A percentile compares a stretch with the other conserved stretches of the same genome.
phyloP scores from a whole-genome alignment of 2,888 invertebrate species.

The Xylocampa areola region DNA sequence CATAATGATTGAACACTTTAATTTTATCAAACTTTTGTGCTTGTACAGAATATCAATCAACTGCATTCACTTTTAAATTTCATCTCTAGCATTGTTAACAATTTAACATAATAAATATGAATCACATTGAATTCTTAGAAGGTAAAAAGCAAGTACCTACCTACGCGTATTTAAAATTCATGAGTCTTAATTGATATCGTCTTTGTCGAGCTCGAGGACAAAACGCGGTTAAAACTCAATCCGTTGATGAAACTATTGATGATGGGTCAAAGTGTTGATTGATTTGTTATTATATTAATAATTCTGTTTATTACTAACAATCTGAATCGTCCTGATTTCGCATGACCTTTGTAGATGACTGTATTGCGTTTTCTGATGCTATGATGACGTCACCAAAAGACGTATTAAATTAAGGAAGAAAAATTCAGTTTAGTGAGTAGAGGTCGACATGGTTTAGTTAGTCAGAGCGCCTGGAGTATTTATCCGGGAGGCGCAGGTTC shows the following conservation, averaged over 20 bases:
- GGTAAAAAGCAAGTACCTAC: not conserved
- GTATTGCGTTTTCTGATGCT: too few species aligned
- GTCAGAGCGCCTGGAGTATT: too few species aligned
- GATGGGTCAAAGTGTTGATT: not conserved
- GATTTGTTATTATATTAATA: not conserved
- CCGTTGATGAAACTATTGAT: not conserved
- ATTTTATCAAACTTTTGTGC: conserved; percentile 17
- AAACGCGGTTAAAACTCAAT: not conserved
- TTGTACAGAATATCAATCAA: too few species aligned
- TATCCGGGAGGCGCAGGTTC: too few species aligned
- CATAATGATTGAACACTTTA: conserved; percentile 11
- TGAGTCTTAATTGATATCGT: not conserved
- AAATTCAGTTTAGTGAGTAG: too few species aligned
- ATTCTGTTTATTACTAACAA: not conserved
- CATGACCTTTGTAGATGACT: too few species aligned
- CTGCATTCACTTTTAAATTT: conserved; percentile 14
- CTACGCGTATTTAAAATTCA: conserved; percentile 6
- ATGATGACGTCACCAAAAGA: too few species aligned
- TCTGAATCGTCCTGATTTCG: not conserved
- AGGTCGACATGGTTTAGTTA: too few species aligned
- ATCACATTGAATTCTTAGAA: not conserved
- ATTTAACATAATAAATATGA: not conserved
- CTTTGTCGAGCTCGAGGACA: not conserved
- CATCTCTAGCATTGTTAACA: not conserved
- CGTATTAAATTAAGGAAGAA: too few species aligned